Evolutionary conservation across 1,140 invertebrate species (phyloP).

Genomic region (Neotoxoptera formosana): DNA sequence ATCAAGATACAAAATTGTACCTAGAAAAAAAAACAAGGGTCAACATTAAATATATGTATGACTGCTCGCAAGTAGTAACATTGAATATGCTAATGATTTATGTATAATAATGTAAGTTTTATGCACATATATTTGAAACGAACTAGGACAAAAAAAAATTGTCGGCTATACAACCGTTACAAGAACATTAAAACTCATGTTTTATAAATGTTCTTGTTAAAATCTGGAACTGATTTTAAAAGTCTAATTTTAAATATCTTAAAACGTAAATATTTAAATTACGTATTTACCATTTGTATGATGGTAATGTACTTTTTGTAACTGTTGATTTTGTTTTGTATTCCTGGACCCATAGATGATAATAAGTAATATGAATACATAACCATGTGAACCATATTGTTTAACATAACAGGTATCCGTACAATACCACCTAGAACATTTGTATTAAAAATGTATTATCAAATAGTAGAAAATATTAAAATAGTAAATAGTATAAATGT

Average conservation of each 20-base stretch:
- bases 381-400: conserved; percentile 77
- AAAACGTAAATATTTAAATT: conserved; percentile 17
- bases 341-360: conserved; percentile 69
- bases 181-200: conserved; percentile 30
- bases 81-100: conserved; percentile 30
- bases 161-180: conserved; percentile 23
- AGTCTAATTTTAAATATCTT: neutral
- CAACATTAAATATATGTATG: conserved; percentile 22
- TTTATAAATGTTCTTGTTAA: conserved; percentile 14
- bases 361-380: conserved; percentile 80
- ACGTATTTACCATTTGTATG: conserved; percentile 66
- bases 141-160: conserved; percentile 67
- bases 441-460: neutral
- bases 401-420: conserved; percentile 70
- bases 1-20: conserved; percentile 73
- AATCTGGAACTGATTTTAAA: neutral
- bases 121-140: conserved; percentile 72
- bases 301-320: conserved; percentile 71
- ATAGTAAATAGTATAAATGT: neutral
- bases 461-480: neutral
- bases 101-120: conserved; percentile 64
- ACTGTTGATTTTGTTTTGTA: conserved; percentile 61
- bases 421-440: conserved; percentile 71
- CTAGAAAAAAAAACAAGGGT: conserved; percentile 65
- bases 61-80: neutral